A percentile compares a stretch with the other conserved stretches of the same genome.
These are phyloP conservation scores for Bursaphelenchus mucronatus DNA, from an alignment of 1,140 invertebrate species.

Conservation along the genomic window DNA sequence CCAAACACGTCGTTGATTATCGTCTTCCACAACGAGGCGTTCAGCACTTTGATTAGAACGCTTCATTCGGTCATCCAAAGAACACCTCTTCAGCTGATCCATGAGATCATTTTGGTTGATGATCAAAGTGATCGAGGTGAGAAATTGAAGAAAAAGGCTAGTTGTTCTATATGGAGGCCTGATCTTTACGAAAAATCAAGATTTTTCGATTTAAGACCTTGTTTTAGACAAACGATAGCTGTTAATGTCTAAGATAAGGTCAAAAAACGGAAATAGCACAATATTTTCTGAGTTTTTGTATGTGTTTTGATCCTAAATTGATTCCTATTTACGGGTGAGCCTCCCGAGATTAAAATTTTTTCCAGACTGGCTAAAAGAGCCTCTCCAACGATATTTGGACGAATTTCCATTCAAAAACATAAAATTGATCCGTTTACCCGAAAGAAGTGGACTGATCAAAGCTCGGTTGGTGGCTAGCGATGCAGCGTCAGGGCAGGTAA, in stretches of 20 bases:
- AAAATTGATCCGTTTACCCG: conserved; percentile 66
- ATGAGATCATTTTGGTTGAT: conserved; percentile 84
- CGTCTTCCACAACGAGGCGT: conserved; percentile 84
- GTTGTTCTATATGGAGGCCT: neutral
- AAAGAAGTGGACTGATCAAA: conserved; percentile 75
- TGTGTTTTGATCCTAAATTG: conserved; percentile 7
- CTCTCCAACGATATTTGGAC: conserved; percentile 73
- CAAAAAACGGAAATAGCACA: too few species aligned
- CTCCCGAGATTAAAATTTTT: neutral
- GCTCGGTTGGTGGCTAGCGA: conserved; percentile 77
- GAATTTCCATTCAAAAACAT: conserved; percentile 68
- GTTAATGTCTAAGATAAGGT: too few species aligned
- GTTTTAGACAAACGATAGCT: neutral
- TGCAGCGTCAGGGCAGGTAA: conserved; percentile 72
- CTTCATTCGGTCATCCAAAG: conserved; percentile 77
- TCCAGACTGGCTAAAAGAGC: conserved; percentile 69
- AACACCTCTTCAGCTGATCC: conserved; percentile 71
- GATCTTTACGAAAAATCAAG: neutral
- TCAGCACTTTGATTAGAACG: conserved; percentile 77
- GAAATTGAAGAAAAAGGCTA: conserved; percentile 19
- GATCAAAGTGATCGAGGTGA: conserved; percentile 75
- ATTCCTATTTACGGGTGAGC: neutral
- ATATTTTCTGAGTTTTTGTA: too few species aligned
- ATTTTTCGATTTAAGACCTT: neutral
- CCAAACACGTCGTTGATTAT: conserved; percentile 75